Evolutionary conservation across 1,140 invertebrate species (phyloP).

Genomic region (Cyrtorhinus lividipennis): DNA sequence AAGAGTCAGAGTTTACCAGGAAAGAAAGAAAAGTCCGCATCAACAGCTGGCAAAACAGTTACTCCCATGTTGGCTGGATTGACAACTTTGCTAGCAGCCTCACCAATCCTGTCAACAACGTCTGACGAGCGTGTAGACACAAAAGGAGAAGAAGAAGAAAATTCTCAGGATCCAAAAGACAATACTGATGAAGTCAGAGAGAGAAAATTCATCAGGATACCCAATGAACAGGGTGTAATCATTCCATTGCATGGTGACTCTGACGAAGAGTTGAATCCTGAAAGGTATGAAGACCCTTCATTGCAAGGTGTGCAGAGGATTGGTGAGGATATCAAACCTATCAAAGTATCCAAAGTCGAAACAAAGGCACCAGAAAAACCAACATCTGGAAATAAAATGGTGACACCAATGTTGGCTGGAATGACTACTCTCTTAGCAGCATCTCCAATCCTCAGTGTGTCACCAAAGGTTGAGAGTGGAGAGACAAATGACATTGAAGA

Average conservation of each 20-base stretch:
- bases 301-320: not conserved
- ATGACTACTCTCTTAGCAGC: not conserved
- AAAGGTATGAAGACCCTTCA: slow-evolving; percentile 11
- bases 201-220: slow-evolving; percentile 14
- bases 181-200: not conserved
- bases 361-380: too few species aligned
- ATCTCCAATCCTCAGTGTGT: not conserved
- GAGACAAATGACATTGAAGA: not conserved
- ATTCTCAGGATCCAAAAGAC: not conserved
- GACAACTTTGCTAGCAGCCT: not conserved
- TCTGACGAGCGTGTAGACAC: not conserved
- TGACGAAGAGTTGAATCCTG: slow-evolving; percentile 18
- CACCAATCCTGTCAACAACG: not conserved
- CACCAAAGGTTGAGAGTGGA: not conserved
- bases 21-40: not conserved
- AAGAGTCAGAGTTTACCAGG: not conserved
- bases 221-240: slow-evolving; percentile 15
- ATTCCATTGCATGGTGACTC: slow-evolving; percentile 20
- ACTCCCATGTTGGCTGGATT: slow-evolving; percentile 4
- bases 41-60: not conserved
- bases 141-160: not conserved
- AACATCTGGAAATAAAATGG: too few species aligned
- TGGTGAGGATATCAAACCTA: not conserved
- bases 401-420: not conserved
- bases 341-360: not conserved